Evolutionary conservation across 2,888 invertebrate species (phyloP).

Genomic region (Byasa hedistus): DNA sequence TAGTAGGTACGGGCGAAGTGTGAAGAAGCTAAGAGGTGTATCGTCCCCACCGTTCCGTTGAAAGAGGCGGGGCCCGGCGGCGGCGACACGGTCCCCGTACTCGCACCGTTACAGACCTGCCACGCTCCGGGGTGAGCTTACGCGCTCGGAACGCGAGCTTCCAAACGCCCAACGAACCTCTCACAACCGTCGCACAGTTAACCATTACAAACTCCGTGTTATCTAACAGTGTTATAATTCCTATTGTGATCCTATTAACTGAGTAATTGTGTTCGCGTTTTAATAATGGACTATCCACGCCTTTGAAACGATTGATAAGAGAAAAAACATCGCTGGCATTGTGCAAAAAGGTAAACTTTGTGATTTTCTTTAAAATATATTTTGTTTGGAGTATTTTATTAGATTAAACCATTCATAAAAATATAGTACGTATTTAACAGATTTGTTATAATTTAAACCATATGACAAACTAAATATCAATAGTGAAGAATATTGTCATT

Average conservation of each 20-base stretch:
- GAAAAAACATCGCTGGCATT: constrained; percentile 26
- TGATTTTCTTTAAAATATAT: not conserved
- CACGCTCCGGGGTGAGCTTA: constrained; percentile 66
- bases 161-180: constrained; percentile 29
- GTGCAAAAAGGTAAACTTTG: constrained; percentile 27
- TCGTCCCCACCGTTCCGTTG: constrained; percentile 63
- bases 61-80: constrained; percentile 64
- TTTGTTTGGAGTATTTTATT: not conserved
- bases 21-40: constrained; percentile 77
- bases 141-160: constrained; percentile 46
- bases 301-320: constrained; percentile 11
- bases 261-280: constrained; percentile 7
- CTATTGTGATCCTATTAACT: not conserved
- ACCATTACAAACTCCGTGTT: constrained; percentile 41
- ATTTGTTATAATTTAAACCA: no score
- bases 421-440: not conserved
- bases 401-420: not conserved
- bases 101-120: constrained; percentile 66
- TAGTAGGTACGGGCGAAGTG: constrained; percentile 74
- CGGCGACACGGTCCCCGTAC: constrained; percentile 45
- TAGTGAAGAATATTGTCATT: no score
- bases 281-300: constrained; percentile 24
- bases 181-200: constrained; percentile 44
- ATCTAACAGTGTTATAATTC: constrained; percentile 30
- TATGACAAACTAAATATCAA: no score